Conservation (phyloP, 2,113 vertebrate genomes). For the Lophotis ruficrista region DNA sequence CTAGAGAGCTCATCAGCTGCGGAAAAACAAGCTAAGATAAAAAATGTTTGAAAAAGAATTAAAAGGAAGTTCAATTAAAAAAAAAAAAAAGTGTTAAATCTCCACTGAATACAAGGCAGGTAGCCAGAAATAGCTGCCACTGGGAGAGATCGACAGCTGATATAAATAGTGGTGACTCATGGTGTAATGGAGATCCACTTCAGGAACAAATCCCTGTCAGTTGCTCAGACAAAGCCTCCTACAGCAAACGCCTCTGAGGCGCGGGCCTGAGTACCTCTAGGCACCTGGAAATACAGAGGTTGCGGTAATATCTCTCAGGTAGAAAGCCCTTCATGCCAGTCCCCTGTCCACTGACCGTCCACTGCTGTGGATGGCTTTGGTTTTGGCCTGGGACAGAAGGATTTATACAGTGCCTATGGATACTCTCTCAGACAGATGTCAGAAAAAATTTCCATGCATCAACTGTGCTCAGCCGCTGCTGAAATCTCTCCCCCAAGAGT, state of each 20-base stretch:
- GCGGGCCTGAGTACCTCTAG: background rate
- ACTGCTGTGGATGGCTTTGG: background rate
- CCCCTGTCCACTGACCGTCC: background rate
- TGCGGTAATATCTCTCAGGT: background rate
- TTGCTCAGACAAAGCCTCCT: constrained; percentile 19
- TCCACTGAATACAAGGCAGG: background rate
- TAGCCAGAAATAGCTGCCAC: constrained; percentile 50
- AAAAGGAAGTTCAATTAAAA: background rate
- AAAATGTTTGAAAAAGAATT: background rate
- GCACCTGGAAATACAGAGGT: background rate
- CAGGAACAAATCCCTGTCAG: background rate
- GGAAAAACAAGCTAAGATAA: background rate
- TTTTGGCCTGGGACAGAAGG: background rate
- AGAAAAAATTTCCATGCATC: background rate
- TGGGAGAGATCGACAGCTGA: constrained; percentile 6
- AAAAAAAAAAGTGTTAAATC: background rate
- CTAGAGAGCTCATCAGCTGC: background rate
- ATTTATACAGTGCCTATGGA: background rate
- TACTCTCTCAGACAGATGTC: background rate
- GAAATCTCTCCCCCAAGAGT: background rate
- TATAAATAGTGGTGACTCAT: constrained; percentile 53
- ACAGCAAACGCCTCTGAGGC: background rate
- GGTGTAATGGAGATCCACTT: constrained; percentile 6
- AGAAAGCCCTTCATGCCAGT: background rate
- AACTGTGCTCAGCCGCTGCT: background rate